These are phyloP conservation scores for Bicyclus anynana DNA, from an alignment of 1,140 invertebrate species.

Conservation along the genomic window DNA sequence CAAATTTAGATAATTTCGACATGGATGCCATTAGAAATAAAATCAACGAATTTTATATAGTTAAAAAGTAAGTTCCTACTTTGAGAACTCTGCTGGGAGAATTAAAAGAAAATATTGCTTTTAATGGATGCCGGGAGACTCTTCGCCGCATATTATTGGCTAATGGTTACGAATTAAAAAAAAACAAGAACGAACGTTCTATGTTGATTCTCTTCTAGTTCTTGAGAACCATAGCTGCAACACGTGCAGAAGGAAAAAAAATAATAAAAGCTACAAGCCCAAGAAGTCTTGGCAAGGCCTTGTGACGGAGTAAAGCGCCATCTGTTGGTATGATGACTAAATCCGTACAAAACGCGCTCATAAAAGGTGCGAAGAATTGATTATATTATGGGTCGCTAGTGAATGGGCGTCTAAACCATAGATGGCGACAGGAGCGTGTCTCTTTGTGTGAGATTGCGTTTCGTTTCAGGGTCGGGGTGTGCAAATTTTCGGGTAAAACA, in stretches of 20 bases:
- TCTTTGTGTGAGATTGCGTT: too few relatives aligned
- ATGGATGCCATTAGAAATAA: not conserved
- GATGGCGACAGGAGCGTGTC: too few relatives aligned
- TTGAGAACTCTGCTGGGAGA: slow-evolving; percentile 14
- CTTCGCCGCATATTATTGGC: slow-evolving; percentile 11
- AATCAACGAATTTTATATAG: not conserved
- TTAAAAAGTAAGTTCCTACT: not conserved
- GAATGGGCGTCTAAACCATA: too few relatives aligned
- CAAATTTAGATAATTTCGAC: not conserved
- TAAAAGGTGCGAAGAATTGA: too few relatives aligned
- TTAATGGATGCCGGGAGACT: slow-evolving; percentile 25
- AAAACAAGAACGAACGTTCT: slow-evolving; percentile 25
- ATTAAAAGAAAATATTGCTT: slow-evolving; percentile 19
- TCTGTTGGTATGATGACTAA: too few relatives aligned
- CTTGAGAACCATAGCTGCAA: slow-evolving; percentile 14
- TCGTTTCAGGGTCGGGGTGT: too few relatives aligned
- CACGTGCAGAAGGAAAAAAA: slow-evolving; percentile 24
- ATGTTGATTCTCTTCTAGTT: slow-evolving; percentile 18
- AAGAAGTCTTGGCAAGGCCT: slow-evolving; percentile 33
- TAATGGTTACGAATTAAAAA: slow-evolving; percentile 26
- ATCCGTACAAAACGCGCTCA: too few relatives aligned
- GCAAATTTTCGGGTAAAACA: too few relatives aligned
- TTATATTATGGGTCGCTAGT: too few relatives aligned
- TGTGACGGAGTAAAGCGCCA: too few relatives aligned
- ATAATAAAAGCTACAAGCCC: slow-evolving; percentile 27